Conservation (phyloP, 2,888 invertebrate genomes). For the Balanococcus diminutus region DNA sequence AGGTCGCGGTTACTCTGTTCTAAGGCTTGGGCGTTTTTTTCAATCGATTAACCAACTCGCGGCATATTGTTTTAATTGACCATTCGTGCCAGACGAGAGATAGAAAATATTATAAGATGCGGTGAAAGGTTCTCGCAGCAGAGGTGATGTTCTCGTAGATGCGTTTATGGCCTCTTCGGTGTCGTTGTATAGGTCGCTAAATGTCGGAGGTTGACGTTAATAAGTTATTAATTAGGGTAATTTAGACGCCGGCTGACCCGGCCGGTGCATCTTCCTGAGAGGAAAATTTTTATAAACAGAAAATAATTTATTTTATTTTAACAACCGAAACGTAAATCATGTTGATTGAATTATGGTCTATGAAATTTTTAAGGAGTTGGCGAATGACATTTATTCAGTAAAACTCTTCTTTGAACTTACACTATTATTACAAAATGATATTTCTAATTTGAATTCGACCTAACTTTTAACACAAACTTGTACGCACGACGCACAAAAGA, state of each 20-base stretch:
- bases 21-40: neutral
- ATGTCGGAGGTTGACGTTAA: conserved; percentile 29
- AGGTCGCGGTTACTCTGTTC: neutral
- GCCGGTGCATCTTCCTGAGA: neutral
- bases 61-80: neutral
- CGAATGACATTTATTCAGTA: neutral
- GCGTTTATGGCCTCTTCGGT: neutral
- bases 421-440: neutral
- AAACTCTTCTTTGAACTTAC: conserved; percentile 5
- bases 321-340: conserved; percentile 32
- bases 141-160: neutral
- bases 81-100: neutral
- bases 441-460: neutral
- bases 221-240: conserved; percentile 36
- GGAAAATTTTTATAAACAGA: conserved; percentile 12
- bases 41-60: neutral
- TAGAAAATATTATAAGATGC: neutral
- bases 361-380: conserved; percentile 32
- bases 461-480: neutral
- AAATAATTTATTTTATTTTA: conserved; percentile 40
- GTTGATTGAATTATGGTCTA: conserved; percentile 29
- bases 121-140: neutral
- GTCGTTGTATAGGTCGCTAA: conserved; percentile 24
- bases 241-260: neutral
- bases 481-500: too few species aligned